phyloP scores from a whole-genome alignment of 2,888 invertebrate species.

The Pantelozetes paolii region DNA sequence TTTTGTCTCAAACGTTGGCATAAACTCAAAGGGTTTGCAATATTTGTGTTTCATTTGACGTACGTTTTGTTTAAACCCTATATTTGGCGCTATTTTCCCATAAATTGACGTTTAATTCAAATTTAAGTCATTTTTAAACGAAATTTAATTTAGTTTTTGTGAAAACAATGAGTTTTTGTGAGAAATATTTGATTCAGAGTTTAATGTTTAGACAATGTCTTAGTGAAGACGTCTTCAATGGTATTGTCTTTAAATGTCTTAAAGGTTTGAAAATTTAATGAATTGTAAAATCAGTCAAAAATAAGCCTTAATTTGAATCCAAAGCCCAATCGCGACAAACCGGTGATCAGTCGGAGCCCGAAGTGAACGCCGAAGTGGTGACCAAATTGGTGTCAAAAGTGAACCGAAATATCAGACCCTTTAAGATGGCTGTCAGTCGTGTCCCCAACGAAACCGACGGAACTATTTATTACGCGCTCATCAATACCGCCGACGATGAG shows the following conservation, averaged over 20 bases:
- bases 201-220: slow-evolving; percentile 6
- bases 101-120: too few relatives aligned
- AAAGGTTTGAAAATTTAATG: not conserved
- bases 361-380: not conserved
- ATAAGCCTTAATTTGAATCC: not conserved
- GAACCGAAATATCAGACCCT: not conserved
- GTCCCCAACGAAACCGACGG: slow-evolving; percentile 10
- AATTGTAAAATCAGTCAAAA: not conserved
- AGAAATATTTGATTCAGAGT: not conserved
- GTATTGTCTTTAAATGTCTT: not conserved
- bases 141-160: too few relatives aligned
- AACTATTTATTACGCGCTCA: not conserved
- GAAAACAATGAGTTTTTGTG: not conserved
- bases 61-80: too few relatives aligned
- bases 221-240: not conserved
- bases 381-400: not conserved
- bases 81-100: too few relatives aligned
- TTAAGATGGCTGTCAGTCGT: not conserved
- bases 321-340: not conserved
- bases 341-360: not conserved
- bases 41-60: too few relatives aligned
- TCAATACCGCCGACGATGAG: slow-evolving; percentile 7
- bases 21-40: too few relatives aligned
- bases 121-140: too few relatives aligned
- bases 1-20: too few relatives aligned